phyloP scores from a whole-genome alignment of 2,797 vertebrate species.

The Adrianichthys oophorus region DNA sequence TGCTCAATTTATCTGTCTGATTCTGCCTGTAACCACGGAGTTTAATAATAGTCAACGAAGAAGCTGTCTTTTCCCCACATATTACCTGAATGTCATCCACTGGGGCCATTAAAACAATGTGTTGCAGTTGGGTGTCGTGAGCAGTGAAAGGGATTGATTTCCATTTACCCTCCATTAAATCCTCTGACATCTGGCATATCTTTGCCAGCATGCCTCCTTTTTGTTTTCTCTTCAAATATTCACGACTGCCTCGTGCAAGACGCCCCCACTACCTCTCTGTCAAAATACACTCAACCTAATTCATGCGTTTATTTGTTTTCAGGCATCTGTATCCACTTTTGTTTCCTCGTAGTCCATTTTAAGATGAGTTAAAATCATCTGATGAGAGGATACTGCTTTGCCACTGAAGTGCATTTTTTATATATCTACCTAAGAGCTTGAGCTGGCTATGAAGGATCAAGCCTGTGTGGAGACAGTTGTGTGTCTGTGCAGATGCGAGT shows the following conservation, averaged over 20 bases:
- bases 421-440: conserved; percentile 8
- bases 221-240: conserved; percentile 84
- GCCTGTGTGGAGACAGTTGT: conserved; percentile 14
- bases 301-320: conserved; percentile 44
- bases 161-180: conserved; percentile 82
- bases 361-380: conserved; percentile 53
- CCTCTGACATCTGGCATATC: conserved; percentile 81
- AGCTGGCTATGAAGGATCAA: conserved; percentile 13
- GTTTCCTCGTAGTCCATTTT: conserved; percentile 28
- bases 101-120: conserved; percentile 76
- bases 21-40: conserved; percentile 48
- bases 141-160: conserved; percentile 81
- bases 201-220: conserved; percentile 59
- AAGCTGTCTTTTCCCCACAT: conserved; percentile 51
- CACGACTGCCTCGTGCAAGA: conserved; percentile 64
- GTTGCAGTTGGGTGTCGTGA: conserved; percentile 77
- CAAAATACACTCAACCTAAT: conserved; percentile 76
- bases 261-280: conserved; percentile 61
- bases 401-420: conserved; percentile 21
- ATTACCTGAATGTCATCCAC: conserved; percentile 57
- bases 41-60: conserved; percentile 58
- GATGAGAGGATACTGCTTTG: conserved; percentile 29
- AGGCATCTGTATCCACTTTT: conserved; percentile 8
- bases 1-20: conserved; percentile 45
- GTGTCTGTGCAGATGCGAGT: conserved; percentile 6